Conservation (phyloP, 2,888 invertebrate genomes). For the Argyresthia goedartella region DNA sequence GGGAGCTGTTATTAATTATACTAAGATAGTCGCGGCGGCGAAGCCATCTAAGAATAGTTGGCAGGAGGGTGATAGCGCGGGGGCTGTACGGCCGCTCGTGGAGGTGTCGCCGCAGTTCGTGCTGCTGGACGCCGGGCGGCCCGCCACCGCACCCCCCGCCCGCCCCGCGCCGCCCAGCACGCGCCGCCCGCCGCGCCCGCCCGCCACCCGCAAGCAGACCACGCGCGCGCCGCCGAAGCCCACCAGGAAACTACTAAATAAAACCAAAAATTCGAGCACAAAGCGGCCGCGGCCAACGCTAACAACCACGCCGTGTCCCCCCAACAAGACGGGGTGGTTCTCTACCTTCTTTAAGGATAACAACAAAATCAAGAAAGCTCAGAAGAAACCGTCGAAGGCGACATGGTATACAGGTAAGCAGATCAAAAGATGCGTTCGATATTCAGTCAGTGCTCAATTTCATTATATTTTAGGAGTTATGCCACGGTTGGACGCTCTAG, state of each 20-base stretch:
- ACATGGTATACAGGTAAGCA: slow-evolving; percentile 54
- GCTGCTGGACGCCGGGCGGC: slow-evolving; percentile 15
- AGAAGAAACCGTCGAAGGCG: slow-evolving; percentile 39
- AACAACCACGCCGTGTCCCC: slow-evolving; percentile 37
- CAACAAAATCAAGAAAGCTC: slow-evolving; percentile 30
- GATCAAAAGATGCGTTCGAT: not conserved
- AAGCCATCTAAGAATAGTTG: no score
- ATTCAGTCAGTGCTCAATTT: no score
- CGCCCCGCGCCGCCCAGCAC: slow-evolving; percentile 19
- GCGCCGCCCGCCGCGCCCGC: slow-evolving; percentile 22
- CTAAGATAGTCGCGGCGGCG: slow-evolving; percentile 54
- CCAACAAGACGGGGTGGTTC: slow-evolving; percentile 40
- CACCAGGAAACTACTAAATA: slow-evolving; percentile 18
- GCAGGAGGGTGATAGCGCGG: slow-evolving; percentile 15
- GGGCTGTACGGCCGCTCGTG: slow-evolving; percentile 8
- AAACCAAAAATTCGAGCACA: no score
- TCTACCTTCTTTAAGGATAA: slow-evolving; percentile 41
- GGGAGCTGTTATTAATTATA: slow-evolving; percentile 58
- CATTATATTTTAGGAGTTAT: no score
- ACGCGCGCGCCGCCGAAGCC: slow-evolving; percentile 14
- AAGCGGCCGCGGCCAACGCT: no score
- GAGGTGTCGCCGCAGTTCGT: slow-evolving; percentile 3
- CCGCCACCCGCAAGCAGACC: slow-evolving; percentile 22
- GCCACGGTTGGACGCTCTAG: no score
- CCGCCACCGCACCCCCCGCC: slow-evolving; percentile 17